Conservation (phyloP, 2,797 vertebrate genomes). For the Rhodeus uyekii region DNA sequence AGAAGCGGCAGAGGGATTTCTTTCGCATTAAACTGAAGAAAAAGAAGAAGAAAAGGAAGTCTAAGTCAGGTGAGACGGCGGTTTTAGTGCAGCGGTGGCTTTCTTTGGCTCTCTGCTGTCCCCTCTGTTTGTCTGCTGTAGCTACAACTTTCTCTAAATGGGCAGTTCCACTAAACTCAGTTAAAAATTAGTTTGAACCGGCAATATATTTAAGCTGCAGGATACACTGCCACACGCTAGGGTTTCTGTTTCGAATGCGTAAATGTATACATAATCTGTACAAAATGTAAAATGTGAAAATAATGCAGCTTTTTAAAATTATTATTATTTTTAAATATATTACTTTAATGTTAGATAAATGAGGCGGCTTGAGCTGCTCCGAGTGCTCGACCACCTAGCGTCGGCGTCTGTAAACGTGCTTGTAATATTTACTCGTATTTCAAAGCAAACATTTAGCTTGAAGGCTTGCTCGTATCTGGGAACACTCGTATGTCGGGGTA, state of each 20-base stretch:
- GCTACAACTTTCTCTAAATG: slow-evolving; percentile 12
- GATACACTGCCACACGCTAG: background rate
- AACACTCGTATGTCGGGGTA: no score
- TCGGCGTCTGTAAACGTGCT: no score
- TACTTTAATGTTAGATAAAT: no score
- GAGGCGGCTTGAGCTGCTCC: no score
- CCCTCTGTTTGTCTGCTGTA: background rate
- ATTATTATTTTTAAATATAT: background rate
- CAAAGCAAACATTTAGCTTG: no score
- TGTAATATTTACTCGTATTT: no score
- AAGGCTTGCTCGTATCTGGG: no score
- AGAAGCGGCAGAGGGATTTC: slow-evolving; percentile 85
- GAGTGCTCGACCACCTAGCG: no score
- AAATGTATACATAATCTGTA: background rate
- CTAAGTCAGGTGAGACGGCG: slow-evolving; percentile 81
- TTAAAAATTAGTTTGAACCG: background rate
- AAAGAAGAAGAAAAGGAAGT: slow-evolving; percentile 90
- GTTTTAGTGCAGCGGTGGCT: slow-evolving; percentile 18
- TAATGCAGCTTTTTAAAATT: background rate
- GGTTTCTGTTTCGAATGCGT: background rate
- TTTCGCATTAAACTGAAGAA: slow-evolving; percentile 89
- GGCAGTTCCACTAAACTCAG: slow-evolving; percentile 47
- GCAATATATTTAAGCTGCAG: background rate
- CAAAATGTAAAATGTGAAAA: background rate
- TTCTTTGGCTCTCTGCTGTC: background rate